Conservation (phyloP, 2,113 vertebrate species). For the Paramisgurnus dabryanus region DNA sequence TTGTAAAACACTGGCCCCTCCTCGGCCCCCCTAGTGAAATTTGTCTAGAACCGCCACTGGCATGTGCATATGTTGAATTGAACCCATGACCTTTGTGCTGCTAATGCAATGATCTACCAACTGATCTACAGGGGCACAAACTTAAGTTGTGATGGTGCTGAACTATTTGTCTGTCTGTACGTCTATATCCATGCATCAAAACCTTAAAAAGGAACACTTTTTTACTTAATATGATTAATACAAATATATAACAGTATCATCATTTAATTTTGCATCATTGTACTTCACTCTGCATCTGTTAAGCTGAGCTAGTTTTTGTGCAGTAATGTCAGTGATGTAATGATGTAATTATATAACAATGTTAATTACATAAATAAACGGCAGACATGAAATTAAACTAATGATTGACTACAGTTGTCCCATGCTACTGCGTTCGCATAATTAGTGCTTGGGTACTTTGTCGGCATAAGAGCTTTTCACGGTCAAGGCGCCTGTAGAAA, state of each 20-base stretch:
- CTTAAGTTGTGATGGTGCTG: too few relatives aligned
- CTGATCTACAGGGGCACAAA: too few relatives aligned
- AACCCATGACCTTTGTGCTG: too few relatives aligned
- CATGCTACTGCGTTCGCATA: not conserved
- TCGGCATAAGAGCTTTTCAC: slow-evolving; percentile 13
- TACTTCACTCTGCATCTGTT: not conserved
- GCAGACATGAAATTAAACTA: slow-evolving; percentile 28
- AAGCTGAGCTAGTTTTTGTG: not conserved
- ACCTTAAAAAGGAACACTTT: too few relatives aligned
- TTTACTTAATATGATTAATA: too few relatives aligned
- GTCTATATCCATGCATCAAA: too few relatives aligned
- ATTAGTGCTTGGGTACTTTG: slow-evolving; percentile 13
- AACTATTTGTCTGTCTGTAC: not conserved
- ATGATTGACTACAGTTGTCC: slow-evolving; percentile 25
- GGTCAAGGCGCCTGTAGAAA: slow-evolving; percentile 1
- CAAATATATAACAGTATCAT: too few relatives aligned
- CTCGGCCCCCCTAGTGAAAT: too few relatives aligned
- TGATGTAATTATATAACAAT: slow-evolving; percentile 32
- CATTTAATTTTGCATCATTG: not conserved
- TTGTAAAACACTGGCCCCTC: too few relatives aligned
- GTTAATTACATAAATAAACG: slow-evolving; percentile 31
- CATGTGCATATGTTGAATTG: too few relatives aligned
- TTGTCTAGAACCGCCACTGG: too few relatives aligned
- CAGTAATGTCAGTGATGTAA: not conserved
- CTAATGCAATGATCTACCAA: too few relatives aligned